A percentile compares a stretch with the other conserved stretches of the same genome.
These are phyloP conservation scores for Agapostemon virescens DNA, from an alignment of 2,888 invertebrate species.

Conservation along the genomic window DNA sequence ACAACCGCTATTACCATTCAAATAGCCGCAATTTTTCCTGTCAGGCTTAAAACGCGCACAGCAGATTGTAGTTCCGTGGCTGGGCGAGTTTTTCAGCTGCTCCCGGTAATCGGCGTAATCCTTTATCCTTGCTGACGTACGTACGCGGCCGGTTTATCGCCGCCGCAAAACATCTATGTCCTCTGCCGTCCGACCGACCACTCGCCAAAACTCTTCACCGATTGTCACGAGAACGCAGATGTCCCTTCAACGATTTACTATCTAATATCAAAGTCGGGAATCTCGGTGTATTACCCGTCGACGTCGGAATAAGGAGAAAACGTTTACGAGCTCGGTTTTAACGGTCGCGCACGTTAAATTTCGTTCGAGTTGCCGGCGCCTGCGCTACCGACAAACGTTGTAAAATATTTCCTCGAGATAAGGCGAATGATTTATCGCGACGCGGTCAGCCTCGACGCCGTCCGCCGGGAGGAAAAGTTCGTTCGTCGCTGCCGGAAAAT, in stretches of 20 bases:
- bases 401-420: slow-evolving; percentile 46
- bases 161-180: slow-evolving; percentile 23
- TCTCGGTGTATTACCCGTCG: background rate
- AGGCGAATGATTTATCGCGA: slow-evolving; percentile 42
- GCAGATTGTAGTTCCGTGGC: slow-evolving; percentile 55
- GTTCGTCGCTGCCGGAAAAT: slow-evolving; percentile 22
- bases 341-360: slow-evolving; percentile 15
- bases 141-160: slow-evolving; percentile 58
- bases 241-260: background rate
- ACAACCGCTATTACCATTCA: slow-evolving; percentile 50
- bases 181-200: slow-evolving; percentile 33
- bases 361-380: slow-evolving; percentile 4
- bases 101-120: slow-evolving; percentile 62
- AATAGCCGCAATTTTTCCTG: slow-evolving; percentile 47
- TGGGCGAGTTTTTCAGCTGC: slow-evolving; percentile 42
- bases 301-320: background rate
- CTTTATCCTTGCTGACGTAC: slow-evolving; percentile 60
- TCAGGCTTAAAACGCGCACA: slow-evolving; percentile 44
- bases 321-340: slow-evolving; percentile 9
- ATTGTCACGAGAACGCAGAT: slow-evolving; percentile 50
- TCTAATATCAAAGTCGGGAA: background rate
- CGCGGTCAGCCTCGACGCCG: slow-evolving; percentile 13
- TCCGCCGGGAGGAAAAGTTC: slow-evolving; percentile 21
- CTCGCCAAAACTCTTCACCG: slow-evolving; percentile 33
- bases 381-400: background rate